phyloP scores from a whole-genome alignment of 2,113 vertebrate genomes.

The Odobenus rosmarus region DNA sequence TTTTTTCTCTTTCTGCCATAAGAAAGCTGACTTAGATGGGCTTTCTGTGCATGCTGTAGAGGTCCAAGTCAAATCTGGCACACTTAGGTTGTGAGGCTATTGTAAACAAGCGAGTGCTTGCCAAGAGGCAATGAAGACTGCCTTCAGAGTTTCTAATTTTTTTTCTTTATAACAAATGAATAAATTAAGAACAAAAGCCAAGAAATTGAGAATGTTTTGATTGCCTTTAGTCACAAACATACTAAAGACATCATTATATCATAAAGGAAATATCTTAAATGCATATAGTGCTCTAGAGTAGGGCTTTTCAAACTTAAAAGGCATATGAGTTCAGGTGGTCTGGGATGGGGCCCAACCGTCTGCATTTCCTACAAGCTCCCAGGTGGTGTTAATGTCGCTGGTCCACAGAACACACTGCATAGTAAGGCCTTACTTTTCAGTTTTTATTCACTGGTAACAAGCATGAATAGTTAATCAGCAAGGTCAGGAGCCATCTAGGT shows the following conservation, averaged over 20 bases:
- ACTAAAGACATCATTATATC: not conserved
- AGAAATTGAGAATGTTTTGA: not conserved
- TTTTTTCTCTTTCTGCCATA: not conserved
- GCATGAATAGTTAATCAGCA: not conserved
- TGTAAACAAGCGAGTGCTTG: not conserved
- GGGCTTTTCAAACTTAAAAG: not conserved
- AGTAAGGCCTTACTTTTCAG: not conserved
- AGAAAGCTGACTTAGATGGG: not conserved
- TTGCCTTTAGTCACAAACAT: not conserved
- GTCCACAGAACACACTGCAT: not conserved
- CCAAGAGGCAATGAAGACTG: not conserved
- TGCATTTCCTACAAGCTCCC: not conserved
- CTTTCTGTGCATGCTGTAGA: not conserved
- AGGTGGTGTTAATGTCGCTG: not conserved
- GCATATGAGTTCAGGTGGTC: not conserved
- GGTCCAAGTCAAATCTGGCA: not conserved
- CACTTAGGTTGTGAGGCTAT: not conserved
- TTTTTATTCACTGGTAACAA: not conserved
- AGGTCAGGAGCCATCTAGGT: not conserved
- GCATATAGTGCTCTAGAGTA: not conserved
- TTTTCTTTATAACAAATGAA: not conserved
- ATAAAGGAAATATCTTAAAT: not conserved
- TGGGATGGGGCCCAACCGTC: not conserved
- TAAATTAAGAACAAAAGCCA: not conserved
- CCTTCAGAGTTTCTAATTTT: not conserved